Evolutionary conservation across 2,888 invertebrate species (phyloP).

Genomic region (Poecilus cupreus): DNA sequence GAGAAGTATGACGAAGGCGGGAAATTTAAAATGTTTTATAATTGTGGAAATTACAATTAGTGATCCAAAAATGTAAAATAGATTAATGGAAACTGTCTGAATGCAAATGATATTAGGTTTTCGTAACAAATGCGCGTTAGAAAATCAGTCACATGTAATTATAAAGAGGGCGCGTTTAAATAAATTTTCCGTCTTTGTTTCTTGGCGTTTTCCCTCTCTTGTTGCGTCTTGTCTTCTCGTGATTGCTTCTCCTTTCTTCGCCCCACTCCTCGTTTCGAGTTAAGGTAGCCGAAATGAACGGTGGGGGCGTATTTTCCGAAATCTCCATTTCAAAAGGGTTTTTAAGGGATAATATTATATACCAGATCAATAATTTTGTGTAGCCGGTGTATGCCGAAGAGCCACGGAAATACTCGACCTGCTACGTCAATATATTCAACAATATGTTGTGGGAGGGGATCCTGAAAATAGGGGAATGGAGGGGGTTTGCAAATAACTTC

Average conservation of each 20-base stretch:
- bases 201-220: constrained; percentile 2
- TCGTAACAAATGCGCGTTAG: not conserved
- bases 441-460: constrained; percentile 63
- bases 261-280: not conserved
- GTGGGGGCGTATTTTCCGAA: constrained; percentile 66
- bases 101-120: not conserved
- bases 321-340: constrained; percentile 71
- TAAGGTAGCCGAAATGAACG: constrained; percentile 25
- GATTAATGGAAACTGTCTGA: not conserved
- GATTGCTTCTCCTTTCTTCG: not conserved
- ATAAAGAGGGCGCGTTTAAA: not conserved
- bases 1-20: not conserved
- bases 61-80: too few species aligned
- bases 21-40: not conserved
- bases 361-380: constrained; percentile 67
- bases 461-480: not conserved
- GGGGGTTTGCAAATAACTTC: constrained; percentile 37
- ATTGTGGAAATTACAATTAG: too few species aligned
- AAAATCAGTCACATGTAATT: constrained; percentile 25
- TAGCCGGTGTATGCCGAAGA: constrained; percentile 38
- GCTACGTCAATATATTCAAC: constrained; percentile 68
- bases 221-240: not conserved
- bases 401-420: constrained; percentile 63
- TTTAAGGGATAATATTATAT: constrained; percentile 70
- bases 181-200: not conserved